phyloP scores from a whole-genome alignment of 23 tunicate genomes.

The Diplosoma virens region DNA sequence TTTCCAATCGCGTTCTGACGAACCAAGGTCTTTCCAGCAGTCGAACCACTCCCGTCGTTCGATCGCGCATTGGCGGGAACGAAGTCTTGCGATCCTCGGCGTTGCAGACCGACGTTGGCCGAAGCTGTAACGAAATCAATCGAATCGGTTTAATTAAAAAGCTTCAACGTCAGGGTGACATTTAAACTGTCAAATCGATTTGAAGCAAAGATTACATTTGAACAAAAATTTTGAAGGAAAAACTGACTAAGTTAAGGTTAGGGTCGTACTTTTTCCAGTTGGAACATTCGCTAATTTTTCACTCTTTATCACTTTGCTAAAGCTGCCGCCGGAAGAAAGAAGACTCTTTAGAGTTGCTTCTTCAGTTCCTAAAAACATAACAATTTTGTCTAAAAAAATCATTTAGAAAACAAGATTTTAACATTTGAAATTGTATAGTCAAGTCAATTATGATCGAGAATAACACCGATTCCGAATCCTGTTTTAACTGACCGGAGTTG shows the following conservation, averaged over 20 bases:
- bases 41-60: not conserved
- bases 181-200: too few species aligned
- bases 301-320: not conserved
- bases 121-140: too few species aligned
- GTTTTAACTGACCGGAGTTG: slow-evolving; percentile 21
- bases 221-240: too few species aligned
- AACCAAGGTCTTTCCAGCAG: slow-evolving; percentile 31
- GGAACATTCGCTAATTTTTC: slow-evolving; percentile 1
- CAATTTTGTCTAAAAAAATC: too few species aligned
- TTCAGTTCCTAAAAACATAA: slow-evolving; percentile 12
- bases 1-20: slow-evolving; percentile 58
- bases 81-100: slow-evolving; percentile 10
- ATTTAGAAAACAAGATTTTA: too few species aligned
- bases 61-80: slow-evolving; percentile 3
- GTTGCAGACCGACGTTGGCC: not conserved
- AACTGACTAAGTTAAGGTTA: too few species aligned
- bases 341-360: slow-evolving; percentile 8
- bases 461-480: too few species aligned
- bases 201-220: too few species aligned
- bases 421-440: not conserved
- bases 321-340: not conserved
- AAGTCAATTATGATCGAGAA: too few species aligned
- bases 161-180: too few species aligned
- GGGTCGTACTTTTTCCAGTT: slow-evolving; percentile 8
- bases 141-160: too few species aligned